Conservation (phyloP, 2,888 invertebrate species). For the Melanargia galathea region DNA sequence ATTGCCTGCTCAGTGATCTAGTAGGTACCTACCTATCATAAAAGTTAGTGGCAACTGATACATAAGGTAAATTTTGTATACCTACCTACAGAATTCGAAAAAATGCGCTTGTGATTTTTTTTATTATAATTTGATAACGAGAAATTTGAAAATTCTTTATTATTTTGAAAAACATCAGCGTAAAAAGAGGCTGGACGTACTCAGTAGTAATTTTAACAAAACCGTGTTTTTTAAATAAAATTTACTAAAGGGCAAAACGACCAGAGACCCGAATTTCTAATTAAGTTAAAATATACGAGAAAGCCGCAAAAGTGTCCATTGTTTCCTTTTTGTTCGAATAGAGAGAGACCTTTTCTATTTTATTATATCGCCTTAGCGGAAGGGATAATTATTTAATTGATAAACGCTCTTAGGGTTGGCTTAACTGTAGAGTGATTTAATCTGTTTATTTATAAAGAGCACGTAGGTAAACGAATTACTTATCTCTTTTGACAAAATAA, state of each 20-base stretch:
- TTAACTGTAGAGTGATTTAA: constrained; percentile 14
- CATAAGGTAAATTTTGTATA: no score
- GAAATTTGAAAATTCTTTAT: no score
- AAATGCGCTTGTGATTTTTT: no score
- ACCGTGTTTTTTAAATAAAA: constrained; percentile 3
- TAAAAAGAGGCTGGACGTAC: background rate
- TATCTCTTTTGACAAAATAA: background rate
- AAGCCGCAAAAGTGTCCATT: constrained; percentile 19
- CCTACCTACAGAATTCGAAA: no score
- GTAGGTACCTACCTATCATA: no score
- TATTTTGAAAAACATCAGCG: background rate
- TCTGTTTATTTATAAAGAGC: constrained; percentile 7
- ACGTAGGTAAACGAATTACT: background rate
- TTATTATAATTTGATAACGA: no score
- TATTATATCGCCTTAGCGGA: constrained; percentile 16
- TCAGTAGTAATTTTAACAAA: background rate
- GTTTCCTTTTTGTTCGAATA: constrained; percentile 22
- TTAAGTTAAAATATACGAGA: constrained; percentile 20
- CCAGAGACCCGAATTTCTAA: constrained; percentile 4
- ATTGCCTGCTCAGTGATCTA: no score
- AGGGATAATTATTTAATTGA: constrained; percentile 27
- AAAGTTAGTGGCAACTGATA: no score
- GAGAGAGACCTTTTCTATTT: constrained; percentile 25
- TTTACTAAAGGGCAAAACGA: background rate
- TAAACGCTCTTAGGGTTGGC: constrained; percentile 14